phyloP scores from a whole-genome alignment of 2,888 invertebrate genomes.

The Balanococcus diminutus region DNA sequence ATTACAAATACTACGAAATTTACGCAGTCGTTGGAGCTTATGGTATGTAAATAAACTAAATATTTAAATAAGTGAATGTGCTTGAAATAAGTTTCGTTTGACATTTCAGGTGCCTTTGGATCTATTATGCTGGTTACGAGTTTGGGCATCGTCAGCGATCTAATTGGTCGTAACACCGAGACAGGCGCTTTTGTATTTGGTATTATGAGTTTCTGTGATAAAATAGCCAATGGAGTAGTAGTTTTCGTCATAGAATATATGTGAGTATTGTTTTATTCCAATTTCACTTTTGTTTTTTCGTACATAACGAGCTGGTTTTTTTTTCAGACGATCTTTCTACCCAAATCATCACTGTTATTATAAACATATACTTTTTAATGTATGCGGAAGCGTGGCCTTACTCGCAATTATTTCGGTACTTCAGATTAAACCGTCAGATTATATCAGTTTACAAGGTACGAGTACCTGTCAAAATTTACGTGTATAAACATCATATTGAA shows the following conservation, averaged over 20 bases:
- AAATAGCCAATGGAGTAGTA: constrained; percentile 85
- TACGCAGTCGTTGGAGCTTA: constrained; percentile 66
- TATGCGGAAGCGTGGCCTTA: background rate
- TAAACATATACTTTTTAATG: background rate
- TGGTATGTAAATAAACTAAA: constrained; percentile 60
- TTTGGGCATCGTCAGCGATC: constrained; percentile 84
- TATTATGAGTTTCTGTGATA: constrained; percentile 90
- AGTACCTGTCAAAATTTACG: too few relatives aligned
- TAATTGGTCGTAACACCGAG: constrained; percentile 84
- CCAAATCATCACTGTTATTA: background rate
- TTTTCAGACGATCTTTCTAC: background rate
- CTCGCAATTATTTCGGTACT: background rate
- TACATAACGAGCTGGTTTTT: background rate
- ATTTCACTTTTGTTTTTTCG: background rate
- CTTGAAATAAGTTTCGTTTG: background rate
- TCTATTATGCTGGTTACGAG: constrained; percentile 88
- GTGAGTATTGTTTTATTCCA: constrained; percentile 64
- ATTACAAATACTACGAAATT: constrained; percentile 61
- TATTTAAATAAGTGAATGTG: background rate
- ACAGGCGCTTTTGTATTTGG: constrained; percentile 92
- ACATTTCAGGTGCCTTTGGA: constrained; percentile 70
- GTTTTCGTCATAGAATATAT: constrained; percentile 84
- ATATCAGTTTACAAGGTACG: background rate
- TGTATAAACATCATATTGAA: too few relatives aligned
- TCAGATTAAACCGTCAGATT: background rate